Percentiles rank a stretch among this genome's conserved stretches.
phyloP scores from a whole-genome alignment of 2,797 vertebrate genomes.

The Leucoraja ocellata region DNA sequence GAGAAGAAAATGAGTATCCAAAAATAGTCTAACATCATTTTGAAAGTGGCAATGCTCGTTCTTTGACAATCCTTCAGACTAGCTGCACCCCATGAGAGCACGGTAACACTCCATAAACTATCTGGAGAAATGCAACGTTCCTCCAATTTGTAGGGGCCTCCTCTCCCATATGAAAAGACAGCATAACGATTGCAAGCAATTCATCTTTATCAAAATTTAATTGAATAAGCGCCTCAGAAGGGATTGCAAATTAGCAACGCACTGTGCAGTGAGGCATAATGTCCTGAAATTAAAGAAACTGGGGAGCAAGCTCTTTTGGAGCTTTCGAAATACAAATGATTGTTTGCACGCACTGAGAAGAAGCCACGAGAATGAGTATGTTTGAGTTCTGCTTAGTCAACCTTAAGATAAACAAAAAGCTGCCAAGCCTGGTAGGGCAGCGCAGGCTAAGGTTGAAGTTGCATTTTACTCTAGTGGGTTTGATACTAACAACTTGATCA shows the following conservation, averaged over 20 bases:
- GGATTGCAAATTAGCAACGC: slow-evolving; percentile 36
- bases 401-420: slow-evolving; percentile 32
- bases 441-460: slow-evolving; percentile 8
- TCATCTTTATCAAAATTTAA: slow-evolving; percentile 42
- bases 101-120: slow-evolving; percentile 28
- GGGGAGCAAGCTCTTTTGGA: slow-evolving; percentile 21
- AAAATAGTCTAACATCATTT: background rate
- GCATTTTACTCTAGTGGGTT: slow-evolving; percentile 37
- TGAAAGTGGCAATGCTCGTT: background rate
- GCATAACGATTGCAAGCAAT: slow-evolving; percentile 36
- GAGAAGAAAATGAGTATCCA: background rate
- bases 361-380: background rate
- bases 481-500: slow-evolving; percentile 28
- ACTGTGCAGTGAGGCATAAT: slow-evolving; percentile 36
- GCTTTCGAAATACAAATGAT: slow-evolving; percentile 22
- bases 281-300: slow-evolving; percentile 30
- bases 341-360: background rate
- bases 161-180: slow-evolving; percentile 37
- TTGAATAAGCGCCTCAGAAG: slow-evolving; percentile 40
- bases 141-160: slow-evolving; percentile 29
- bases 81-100: background rate
- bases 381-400: slow-evolving; percentile 31
- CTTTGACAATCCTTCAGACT: background rate
- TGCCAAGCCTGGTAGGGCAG: background rate
- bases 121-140: slow-evolving; percentile 12